Conservation (phyloP, 2,113 vertebrate species). For the Paramormyrops kingsleyae region DNA sequence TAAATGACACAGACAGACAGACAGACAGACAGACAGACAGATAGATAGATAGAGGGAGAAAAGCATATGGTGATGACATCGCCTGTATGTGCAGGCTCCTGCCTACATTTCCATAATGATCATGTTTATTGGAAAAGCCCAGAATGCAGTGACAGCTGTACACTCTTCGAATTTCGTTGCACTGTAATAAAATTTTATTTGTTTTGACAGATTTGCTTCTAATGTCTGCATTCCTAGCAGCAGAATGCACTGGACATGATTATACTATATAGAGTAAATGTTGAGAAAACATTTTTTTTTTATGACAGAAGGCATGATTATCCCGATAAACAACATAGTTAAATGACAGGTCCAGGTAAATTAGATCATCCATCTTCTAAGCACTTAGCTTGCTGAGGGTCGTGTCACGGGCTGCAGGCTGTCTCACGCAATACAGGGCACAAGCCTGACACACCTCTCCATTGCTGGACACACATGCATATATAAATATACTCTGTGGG, state of each 20-base stretch:
- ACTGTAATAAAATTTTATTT: constrained; percentile 7
- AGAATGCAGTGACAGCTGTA: background rate
- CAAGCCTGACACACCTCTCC: background rate
- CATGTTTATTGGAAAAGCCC: constrained; percentile 1
- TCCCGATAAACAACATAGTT: background rate
- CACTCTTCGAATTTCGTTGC: background rate
- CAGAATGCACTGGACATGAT: background rate
- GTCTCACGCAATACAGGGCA: background rate
- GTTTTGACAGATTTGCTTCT: constrained; percentile 1
- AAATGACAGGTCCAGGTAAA: background rate
- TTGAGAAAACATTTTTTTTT: background rate
- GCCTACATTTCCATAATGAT: background rate
- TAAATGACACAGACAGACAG: background rate
- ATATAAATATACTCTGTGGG: background rate
- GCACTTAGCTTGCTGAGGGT: background rate
- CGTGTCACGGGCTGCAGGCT: background rate
- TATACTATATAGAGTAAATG: background rate
- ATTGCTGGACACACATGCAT: background rate
- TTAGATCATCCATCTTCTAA: background rate
- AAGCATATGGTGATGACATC: background rate
- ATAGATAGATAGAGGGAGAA: background rate
- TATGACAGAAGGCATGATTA: background rate
- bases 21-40: background rate
- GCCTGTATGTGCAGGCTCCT: background rate
- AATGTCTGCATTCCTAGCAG: background rate